These are phyloP conservation scores for Botia almorhae DNA, from an alignment of 2,797 vertebrate genomes.

Conservation along the genomic window DNA sequence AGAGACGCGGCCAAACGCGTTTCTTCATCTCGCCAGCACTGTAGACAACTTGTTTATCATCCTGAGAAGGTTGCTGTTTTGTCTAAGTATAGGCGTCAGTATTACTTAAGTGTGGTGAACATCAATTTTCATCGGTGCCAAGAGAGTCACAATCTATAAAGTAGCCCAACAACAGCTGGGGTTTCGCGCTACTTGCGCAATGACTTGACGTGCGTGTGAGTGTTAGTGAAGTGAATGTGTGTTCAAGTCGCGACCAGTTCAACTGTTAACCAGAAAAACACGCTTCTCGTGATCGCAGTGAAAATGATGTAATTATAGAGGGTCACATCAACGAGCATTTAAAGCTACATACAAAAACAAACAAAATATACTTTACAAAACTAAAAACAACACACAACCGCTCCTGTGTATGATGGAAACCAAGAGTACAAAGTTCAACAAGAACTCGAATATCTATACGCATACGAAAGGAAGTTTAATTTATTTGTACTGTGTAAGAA, in stretches of 20 bases:
- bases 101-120: background rate
- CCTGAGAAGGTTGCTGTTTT: background rate
- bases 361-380: too few species aligned
- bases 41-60: background rate
- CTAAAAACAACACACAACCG: background rate
- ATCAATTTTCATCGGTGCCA: background rate
- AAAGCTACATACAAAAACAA: background rate
- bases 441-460: background rate
- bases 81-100: background rate
- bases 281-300: background rate
- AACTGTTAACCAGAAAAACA: background rate
- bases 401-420: background rate
- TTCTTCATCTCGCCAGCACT: too few species aligned
- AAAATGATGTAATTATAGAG: background rate
- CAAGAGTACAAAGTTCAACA: background rate
- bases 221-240: background rate
- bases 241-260: background rate
- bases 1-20: too few species aligned
- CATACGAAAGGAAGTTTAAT: background rate
- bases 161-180: background rate
- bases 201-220: background rate
- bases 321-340: conserved; percentile 28
- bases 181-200: background rate
- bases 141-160: background rate
- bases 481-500: background rate